phyloP scores from a whole-genome alignment of 2,797 vertebrate species.

The Sciurus carolinensis region DNA sequence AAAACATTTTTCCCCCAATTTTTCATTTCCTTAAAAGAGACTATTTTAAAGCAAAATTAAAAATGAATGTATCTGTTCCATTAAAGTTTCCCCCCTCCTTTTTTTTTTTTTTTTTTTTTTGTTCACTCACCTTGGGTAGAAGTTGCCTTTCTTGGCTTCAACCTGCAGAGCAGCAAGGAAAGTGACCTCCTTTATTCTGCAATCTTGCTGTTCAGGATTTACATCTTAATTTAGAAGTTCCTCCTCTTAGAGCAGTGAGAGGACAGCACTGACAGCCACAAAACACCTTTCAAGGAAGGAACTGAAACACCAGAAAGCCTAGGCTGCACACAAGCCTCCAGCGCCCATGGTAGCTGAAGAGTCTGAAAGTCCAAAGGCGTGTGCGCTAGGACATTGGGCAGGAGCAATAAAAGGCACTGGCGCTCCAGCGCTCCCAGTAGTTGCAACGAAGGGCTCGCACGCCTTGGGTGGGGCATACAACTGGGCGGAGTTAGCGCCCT shows the following conservation, averaged over 20 bases:
- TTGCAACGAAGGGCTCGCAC: neutral
- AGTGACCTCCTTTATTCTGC: too few relatives aligned
- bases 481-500: neutral
- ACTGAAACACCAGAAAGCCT: neutral
- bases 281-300: neutral
- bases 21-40: neutral
- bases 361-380: fast-evolving
- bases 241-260: fast-evolving
- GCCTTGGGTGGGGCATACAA: neutral
- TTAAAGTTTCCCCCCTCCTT: too few relatives aligned
- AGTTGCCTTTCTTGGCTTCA: too few relatives aligned
- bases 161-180: too few relatives aligned
- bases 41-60: neutral
- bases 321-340: neutral
- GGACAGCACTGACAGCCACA: too few relatives aligned
- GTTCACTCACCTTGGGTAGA: too few relatives aligned
- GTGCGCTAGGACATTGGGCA: neutral
- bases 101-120: too few relatives aligned
- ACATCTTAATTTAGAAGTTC: neutral
- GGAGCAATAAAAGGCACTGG: neutral
- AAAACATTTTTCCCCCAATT: neutral
- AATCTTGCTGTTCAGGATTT: neutral
- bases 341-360: neutral
- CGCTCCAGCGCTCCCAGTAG: neutral
- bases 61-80: neutral